A percentile compares a stretch with the other conserved stretches of the same genome.
Conservation (phyloP, 1,140 invertebrate genomes). For the Panagrolaimus sp. region DNA sequence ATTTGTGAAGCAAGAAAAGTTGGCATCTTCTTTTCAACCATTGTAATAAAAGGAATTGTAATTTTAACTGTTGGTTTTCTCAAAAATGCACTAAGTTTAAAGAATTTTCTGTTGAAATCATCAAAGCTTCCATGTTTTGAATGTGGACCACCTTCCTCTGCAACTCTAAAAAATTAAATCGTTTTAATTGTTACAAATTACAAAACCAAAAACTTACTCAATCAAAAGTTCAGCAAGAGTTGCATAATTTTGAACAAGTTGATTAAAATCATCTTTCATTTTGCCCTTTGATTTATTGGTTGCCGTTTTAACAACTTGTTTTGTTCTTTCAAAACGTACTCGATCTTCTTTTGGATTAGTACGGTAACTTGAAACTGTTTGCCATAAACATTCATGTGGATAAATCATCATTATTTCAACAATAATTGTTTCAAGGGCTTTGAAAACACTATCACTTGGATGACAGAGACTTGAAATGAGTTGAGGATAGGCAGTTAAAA, state of each 20-base stretch:
- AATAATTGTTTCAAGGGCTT: background rate
- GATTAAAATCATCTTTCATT: conserved; percentile 9
- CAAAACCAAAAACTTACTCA: conserved; percentile 18
- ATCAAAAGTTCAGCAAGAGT: conserved; percentile 29
- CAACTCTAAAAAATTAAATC: conserved; percentile 26
- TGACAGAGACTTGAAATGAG: background rate
- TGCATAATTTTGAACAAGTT: conserved; percentile 26
- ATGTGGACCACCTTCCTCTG: background rate
- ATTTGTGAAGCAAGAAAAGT: conserved; percentile 17
- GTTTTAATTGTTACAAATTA: too few species aligned
- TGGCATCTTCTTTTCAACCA: conserved; percentile 4
- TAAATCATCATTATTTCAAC: background rate
- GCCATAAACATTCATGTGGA: conserved; percentile 8
- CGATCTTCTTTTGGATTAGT: background rate
- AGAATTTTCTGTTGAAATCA: conserved; percentile 4
- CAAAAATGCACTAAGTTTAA: conserved; percentile 13
- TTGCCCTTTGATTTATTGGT: background rate
- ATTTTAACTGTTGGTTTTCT: background rate
- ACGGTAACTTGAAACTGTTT: background rate
- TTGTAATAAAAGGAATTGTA: background rate
- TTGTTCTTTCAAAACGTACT: background rate
- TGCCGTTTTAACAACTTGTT: background rate
- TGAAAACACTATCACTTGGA: background rate
- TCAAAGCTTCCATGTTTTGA: background rate
- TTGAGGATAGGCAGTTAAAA: background rate